phyloP scores from a whole-genome alignment of 2,888 invertebrate genomes.

The Latheticus oryzae region DNA sequence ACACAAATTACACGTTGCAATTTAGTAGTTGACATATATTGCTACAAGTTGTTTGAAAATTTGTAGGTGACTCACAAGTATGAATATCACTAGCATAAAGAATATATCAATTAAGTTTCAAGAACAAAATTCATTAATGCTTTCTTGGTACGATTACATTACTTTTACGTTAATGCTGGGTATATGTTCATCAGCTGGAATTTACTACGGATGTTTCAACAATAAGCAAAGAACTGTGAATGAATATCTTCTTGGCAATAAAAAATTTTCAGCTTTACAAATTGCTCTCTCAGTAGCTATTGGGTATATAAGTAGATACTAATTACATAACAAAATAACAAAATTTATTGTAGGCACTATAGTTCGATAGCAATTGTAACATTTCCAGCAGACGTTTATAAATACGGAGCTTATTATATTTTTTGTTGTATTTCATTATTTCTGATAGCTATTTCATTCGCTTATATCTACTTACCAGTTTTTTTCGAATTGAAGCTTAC shows the following conservation, averaged over 20 bases:
- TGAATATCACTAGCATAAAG: too few species aligned
- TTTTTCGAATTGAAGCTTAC: neutral
- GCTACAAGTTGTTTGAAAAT: too few species aligned
- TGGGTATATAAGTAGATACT: too few species aligned
- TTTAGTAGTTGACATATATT: too few species aligned
- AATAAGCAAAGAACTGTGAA: neutral
- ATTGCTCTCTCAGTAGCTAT: slow-evolving; percentile 69
- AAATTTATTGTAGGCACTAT: too few species aligned
- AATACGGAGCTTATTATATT: neutral
- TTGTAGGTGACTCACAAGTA: too few species aligned
- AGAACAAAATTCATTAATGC: too few species aligned
- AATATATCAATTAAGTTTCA: too few species aligned
- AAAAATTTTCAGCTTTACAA: neutral
- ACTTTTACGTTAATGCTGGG: neutral
- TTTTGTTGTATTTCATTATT: neutral
- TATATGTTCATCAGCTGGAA: neutral
- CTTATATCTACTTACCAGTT: slow-evolving; percentile 4
- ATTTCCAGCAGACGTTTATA: neutral
- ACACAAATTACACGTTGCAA: too few species aligned
- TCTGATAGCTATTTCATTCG: neutral
- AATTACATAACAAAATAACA: too few species aligned
- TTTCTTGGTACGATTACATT: slow-evolving; percentile 1
- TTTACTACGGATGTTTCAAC: slow-evolving; percentile 1
- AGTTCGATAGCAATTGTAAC: too few species aligned
- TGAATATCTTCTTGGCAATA: neutral